Evolutionary conservation across 2,797 vertebrate genomes (phyloP).

Genomic region (Emydoidea blandingii): DNA sequence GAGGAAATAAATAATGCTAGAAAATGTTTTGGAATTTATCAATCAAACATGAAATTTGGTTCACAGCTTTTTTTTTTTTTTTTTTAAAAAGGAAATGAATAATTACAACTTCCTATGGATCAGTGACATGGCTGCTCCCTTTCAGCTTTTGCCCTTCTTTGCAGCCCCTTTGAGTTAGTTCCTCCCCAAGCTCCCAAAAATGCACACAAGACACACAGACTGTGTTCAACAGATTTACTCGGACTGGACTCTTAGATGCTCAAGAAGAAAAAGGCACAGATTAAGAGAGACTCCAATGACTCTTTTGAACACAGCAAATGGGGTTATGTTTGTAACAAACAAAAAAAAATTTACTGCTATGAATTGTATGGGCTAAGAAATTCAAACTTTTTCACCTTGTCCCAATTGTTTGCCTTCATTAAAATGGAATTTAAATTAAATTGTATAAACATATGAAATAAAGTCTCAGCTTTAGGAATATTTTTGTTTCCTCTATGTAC

Average conservation of each 20-base stretch:
- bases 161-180: conserved; percentile 8
- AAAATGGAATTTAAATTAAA: conserved; percentile 85
- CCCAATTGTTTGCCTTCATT: conserved; percentile 82
- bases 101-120: conserved; percentile 36
- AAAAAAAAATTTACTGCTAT: conserved; percentile 70
- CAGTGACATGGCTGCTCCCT: neutral
- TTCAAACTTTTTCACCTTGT: conserved; percentile 69
- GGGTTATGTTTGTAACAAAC: conserved; percentile 60
- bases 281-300: conserved; percentile 79
- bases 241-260: conserved; percentile 75
- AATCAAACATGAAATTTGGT: conserved; percentile 1
- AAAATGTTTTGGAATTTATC: conserved; percentile 65
- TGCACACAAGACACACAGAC: conserved; percentile 77
- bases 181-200: conserved; percentile 62
- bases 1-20: conserved; percentile 65
- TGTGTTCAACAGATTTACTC: conserved; percentile 82
- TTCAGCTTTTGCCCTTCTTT: conserved; percentile 49
- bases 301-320: conserved; percentile 76
- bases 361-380: conserved; percentile 73
- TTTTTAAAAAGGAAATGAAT: conserved; percentile 21
- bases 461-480: conserved; percentile 80
- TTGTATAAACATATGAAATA: conserved; percentile 86
- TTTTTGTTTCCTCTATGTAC: conserved; percentile 79
- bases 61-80: conserved; percentile 21
- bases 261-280: conserved; percentile 84